Percentiles rank a stretch among this genome's conserved stretches.
Evolutionary conservation across 64 coral and sea anemone genomes (phyloP).

Genomic region (Actinia equina): DNA sequence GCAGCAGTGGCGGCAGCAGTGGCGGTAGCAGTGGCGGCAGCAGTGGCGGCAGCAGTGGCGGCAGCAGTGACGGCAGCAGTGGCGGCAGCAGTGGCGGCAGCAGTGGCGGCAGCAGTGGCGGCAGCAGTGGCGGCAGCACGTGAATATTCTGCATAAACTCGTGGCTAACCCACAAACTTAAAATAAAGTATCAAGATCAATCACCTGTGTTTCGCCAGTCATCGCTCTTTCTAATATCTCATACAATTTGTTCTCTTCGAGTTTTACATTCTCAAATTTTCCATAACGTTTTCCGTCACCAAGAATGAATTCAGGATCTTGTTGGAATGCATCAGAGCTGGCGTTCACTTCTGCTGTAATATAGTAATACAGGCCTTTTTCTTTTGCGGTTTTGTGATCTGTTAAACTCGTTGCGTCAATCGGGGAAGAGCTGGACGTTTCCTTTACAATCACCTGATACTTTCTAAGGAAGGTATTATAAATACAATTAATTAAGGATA

Average conservation of each 20-base stretch:
- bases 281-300: constrained; percentile 52
- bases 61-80: too few species aligned
- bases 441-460: not conserved
- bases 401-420: constrained; percentile 3
- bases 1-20: too few species aligned
- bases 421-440: not conserved
- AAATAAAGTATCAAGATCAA: too few species aligned
- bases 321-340: not conserved
- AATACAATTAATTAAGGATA: not conserved
- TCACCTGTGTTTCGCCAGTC: not conserved
- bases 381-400: constrained; percentile 16
- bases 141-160: too few species aligned
- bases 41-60: too few species aligned
- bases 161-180: too few species aligned
- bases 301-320: not conserved
- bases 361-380: constrained; percentile 12
- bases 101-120: too few species aligned
- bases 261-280: constrained; percentile 19
- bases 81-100: too few species aligned
- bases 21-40: too few species aligned
- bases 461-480: not conserved
- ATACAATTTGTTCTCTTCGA: not conserved
- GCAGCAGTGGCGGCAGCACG: too few species aligned
- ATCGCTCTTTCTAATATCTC: constrained; percentile 31
- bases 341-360: constrained; percentile 30